Conservation (phyloP, 2,888 invertebrate species). For the Brachylomia viminalis region DNA sequence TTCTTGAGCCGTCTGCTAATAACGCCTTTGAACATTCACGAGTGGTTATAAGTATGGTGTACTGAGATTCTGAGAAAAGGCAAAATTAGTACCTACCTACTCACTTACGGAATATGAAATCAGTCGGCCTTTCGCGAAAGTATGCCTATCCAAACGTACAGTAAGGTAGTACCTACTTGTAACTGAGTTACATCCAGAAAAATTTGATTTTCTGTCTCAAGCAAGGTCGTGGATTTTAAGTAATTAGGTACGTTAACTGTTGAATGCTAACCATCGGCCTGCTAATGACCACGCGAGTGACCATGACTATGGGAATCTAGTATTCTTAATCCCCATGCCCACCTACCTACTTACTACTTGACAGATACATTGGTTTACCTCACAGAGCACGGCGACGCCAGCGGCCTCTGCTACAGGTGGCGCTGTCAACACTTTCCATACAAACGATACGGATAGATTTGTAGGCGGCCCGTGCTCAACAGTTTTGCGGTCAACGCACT, state of each 20-base stretch:
- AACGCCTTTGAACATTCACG: not conserved
- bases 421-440: no score
- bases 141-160: not conserved
- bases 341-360: no score
- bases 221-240: not conserved
- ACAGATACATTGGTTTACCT: no score
- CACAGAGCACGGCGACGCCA: no score
- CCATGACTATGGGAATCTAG: no score
- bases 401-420: no score
- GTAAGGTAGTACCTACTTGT: constrained; percentile 19
- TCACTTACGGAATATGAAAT: not conserved
- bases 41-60: not conserved
- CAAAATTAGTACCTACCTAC: not conserved
- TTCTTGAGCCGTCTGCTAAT: constrained; percentile 7
- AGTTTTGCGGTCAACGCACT: no score
- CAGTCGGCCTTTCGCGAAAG: constrained; percentile 11
- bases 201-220: not conserved
- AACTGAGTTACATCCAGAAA: not conserved
- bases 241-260: not conserved
- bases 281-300: no score
- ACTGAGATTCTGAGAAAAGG: not conserved
- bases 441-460: no score
- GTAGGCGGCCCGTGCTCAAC: no score
- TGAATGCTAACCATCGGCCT: not conserved
- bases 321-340: no score